Evolutionary conservation across 2,888 invertebrate species (phyloP).

Genomic region (Calameuta filiformis): DNA sequence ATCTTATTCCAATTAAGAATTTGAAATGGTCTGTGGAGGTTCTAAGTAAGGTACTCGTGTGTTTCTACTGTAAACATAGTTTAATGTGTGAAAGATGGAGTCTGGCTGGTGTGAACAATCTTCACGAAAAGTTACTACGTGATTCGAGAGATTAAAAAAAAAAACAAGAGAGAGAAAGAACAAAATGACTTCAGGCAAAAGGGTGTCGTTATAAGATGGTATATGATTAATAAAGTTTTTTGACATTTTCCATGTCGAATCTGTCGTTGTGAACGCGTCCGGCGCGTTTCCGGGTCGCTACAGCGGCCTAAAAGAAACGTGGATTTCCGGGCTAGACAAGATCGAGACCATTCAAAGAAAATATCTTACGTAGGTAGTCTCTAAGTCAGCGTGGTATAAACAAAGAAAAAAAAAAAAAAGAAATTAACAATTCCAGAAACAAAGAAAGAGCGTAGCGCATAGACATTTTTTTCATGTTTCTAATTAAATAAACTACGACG

Average conservation of each 20-base stretch:
- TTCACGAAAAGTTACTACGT: neutral
- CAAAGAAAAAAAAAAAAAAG: slow-evolving; percentile 5
- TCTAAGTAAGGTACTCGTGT: slow-evolving; percentile 24
- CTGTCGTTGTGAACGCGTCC: neutral
- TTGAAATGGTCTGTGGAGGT: slow-evolving; percentile 16
- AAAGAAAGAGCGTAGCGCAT: neutral
- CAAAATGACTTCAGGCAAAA: neutral
- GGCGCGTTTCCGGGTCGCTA: neutral
- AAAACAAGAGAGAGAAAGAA: neutral
- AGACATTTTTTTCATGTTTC: slow-evolving; percentile 30
- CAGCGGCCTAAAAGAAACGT: neutral
- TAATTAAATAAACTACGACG: slow-evolving; percentile 35
- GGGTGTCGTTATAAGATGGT: neutral
- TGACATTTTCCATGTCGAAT: neutral
- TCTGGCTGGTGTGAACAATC: neutral
- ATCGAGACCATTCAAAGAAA: neutral
- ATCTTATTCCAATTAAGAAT: slow-evolving; percentile 24
- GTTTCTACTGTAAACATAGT: slow-evolving; percentile 38
- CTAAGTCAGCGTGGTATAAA: neutral
- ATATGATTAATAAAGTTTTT: neutral
- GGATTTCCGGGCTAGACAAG: neutral
- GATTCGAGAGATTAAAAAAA: neutral
- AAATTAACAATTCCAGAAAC: neutral
- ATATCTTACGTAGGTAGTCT: neutral
- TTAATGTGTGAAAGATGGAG: neutral